Conservation (phyloP, 2,888 invertebrate genomes). For the Zaprionus lineosus region DNA sequence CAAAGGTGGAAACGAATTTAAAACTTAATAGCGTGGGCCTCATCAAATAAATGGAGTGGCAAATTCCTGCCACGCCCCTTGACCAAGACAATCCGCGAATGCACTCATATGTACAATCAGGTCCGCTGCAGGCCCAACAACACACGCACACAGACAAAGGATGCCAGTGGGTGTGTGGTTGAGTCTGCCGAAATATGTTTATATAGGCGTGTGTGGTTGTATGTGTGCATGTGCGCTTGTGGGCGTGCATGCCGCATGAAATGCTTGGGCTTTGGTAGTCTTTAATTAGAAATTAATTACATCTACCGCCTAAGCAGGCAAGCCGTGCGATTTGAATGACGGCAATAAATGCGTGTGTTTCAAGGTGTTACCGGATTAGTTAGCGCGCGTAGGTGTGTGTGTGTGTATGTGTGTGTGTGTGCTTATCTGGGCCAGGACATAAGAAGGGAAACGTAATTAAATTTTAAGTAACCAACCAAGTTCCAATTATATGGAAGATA, state of each 20-base stretch:
- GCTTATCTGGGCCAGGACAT: neutral
- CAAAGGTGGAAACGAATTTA: neutral
- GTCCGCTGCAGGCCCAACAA: too few relatives aligned
- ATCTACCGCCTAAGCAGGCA: constrained; percentile 18
- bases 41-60: constrained; percentile 10
- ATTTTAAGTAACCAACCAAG: neutral
- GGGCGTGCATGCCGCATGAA: neutral
- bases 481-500: neutral
- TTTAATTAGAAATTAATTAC: constrained; percentile 60
- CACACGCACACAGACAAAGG: too few relatives aligned
- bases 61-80: constrained; percentile 5
- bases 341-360: constrained; percentile 4
- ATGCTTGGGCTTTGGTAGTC: constrained; percentile 32
- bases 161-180: neutral
- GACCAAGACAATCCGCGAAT: neutral
- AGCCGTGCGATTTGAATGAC: neutral
- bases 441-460: neutral
- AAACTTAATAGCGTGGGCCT: constrained; percentile 2
- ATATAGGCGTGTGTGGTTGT: neutral
- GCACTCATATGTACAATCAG: too few relatives aligned
- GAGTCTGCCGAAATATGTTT: neutral
- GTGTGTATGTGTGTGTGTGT: neutral
- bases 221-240: neutral
- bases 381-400: neutral
- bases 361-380: neutral